Percentiles rank a stretch among this genome's conserved stretches.
Evolutionary conservation across 2,113 vertebrate species (phyloP).

Genomic region (Phyllostomus hastatus): DNA sequence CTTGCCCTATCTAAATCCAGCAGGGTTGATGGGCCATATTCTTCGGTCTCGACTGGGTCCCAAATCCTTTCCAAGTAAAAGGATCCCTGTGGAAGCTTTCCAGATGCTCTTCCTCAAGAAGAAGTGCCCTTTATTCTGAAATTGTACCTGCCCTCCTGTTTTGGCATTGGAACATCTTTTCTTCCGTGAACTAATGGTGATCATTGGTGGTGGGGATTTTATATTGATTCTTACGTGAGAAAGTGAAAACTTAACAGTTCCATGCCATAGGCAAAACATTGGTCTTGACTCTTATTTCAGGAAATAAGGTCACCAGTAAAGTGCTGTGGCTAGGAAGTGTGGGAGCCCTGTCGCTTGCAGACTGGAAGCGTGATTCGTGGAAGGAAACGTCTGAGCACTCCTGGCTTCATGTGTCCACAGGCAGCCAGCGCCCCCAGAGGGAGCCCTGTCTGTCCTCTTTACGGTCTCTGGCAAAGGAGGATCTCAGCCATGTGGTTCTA

Average conservation of each 20-base stretch:
- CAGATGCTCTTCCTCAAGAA: not conserved
- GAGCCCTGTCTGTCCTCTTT: not conserved
- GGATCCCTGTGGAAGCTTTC: not conserved
- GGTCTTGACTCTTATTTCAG: not conserved
- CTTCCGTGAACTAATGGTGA: not conserved
- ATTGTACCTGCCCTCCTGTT: not conserved
- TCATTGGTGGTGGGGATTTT: not conserved
- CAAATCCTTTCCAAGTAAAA: not conserved
- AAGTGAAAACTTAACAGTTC: not conserved
- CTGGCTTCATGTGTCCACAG: no score
- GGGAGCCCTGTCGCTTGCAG: not conserved
- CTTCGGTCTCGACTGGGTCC: not conserved
- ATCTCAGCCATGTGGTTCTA: not conserved
- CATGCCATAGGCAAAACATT: not conserved
- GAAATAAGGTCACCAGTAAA: not conserved
- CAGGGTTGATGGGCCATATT: not conserved
- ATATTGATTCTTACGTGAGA: not conserved
- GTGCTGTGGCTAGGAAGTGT: not conserved
- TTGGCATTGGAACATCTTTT: not conserved
- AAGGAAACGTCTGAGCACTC: no score
- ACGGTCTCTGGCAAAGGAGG: not conserved
- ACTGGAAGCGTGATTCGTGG: not conserved
- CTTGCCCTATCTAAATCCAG: not conserved
- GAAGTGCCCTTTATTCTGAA: not conserved
- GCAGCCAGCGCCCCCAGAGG: not conserved